A percentile compares a stretch with the other conserved stretches of the same genome.
Conservation (phyloP, 2,113 vertebrate genomes). For the Strigops habroptila region DNA sequence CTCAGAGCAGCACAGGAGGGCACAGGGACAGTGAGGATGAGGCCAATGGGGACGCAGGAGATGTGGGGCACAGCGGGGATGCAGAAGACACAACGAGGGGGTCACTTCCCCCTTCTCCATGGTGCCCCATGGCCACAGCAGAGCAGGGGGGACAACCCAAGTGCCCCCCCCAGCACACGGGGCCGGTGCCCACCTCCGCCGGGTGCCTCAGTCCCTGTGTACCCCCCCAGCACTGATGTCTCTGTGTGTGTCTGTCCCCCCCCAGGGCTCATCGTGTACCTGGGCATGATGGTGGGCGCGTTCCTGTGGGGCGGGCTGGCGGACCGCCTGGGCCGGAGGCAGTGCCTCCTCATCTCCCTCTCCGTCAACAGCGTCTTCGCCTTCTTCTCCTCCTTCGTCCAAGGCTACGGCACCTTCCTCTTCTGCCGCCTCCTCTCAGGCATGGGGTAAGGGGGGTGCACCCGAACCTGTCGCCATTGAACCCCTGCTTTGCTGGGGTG, state of each 20-base stretch:
- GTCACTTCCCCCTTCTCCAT: not conserved
- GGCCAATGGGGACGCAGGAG: not conserved
- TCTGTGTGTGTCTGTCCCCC: not conserved
- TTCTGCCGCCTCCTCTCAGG: constrained; percentile 94
- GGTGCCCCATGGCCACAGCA: not conserved
- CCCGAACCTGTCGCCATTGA: not conserved
- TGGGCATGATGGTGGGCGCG: constrained; percentile 97
- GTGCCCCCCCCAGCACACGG: no score
- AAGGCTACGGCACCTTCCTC: constrained; percentile 96
- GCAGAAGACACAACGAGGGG: not conserved
- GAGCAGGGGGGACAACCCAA: not conserved
- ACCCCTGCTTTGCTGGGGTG: not conserved
- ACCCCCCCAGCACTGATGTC: fast-evolving
- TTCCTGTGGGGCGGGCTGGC: constrained; percentile 96
- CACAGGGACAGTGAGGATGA: not conserved
- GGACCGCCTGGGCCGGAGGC: constrained; percentile 89
- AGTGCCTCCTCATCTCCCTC: constrained; percentile 95
- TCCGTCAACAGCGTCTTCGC: constrained; percentile 97
- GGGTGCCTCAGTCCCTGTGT: not conserved
- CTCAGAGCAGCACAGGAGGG: not conserved
- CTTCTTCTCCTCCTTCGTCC: constrained; percentile 98
- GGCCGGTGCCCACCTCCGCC: no score
- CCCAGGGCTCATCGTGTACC: constrained; percentile 54
- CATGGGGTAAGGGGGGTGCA: constrained; percentile 82
- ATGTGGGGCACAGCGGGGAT: not conserved